Evolutionary conservation across 2,113 vertebrate genomes (phyloP), one percentile per base, ranked within the genome.

Genomic region (Apodemus speciosus): DNA sequence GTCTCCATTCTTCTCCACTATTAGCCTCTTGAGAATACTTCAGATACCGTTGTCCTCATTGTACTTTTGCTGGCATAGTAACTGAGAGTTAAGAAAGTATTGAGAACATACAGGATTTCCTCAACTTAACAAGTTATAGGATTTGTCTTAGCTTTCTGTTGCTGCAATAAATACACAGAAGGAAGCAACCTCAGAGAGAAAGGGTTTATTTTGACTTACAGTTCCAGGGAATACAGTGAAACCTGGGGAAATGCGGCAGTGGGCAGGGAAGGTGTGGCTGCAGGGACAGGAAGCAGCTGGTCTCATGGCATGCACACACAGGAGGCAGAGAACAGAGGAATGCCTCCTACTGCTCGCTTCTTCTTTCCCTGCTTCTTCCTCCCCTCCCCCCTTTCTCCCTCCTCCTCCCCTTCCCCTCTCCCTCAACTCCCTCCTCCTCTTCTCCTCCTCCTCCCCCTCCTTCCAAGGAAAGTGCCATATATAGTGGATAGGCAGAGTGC

Each of bases 21-120:
- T 88, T 96, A 95, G 53, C 75, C 51, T 96, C 86, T 94, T 90
- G 66, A 93, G 83, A 95, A 56, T 89, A 95, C 92, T 85, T 16
- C 66, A 83, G 88, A 64, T 89, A 85, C 89, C 68, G 20, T n/a
- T 64, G 13, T 23, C 66, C 58, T 92, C 69, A 91, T 89, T 87
- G 91, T 76, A 71, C 30, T 88, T 90, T 93, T 95, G 32, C 73
- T 75, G 53, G 51, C 38, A 88, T 3, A 73, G 23, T 81, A 92
- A 76, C 60, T 85, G 88, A 83, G 38, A 76, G 51, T 94, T 93
- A 92, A 85, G 11, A 32, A 94, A 76, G 4, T 88, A 46, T 60
- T 64, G 64, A 91, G 93, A 96, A 92, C 32, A 75, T 53, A 91
- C 51, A 76, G 38, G 27, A 80, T 32, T 64, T 20, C 40, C 60